phyloP scores from a whole-genome alignment of 2,113 vertebrate genomes.

The Pachyramphus minor region DNA sequence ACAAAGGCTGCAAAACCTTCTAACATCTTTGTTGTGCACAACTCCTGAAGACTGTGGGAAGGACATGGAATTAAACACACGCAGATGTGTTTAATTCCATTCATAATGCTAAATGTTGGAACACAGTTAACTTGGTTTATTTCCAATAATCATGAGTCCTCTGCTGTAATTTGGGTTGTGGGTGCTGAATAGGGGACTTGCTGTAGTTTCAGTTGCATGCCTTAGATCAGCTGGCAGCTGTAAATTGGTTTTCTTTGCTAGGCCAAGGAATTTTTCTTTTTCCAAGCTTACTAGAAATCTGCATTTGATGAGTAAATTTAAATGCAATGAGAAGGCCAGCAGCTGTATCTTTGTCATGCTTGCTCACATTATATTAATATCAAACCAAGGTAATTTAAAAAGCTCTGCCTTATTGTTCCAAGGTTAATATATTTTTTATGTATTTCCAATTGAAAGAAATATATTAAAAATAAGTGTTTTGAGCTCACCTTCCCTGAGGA shows the following conservation, averaged over 20 bases:
- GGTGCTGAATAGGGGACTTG: neutral
- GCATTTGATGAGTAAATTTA: constrained; percentile 26
- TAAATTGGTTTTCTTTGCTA: constrained; percentile 41
- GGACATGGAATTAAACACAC: neutral
- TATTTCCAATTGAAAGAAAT: constrained; percentile 38
- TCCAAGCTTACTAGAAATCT: constrained; percentile 27
- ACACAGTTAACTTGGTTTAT: neutral
- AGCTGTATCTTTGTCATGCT: constrained; percentile 39
- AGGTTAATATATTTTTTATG: constrained; percentile 37
- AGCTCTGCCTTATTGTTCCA: constrained; percentile 32
- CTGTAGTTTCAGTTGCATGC: neutral
- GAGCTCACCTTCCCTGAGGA: constrained; percentile 32
- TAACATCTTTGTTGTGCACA: neutral
- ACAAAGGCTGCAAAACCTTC: neutral
- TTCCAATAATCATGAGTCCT: neutral
- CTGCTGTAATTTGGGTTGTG: neutral
- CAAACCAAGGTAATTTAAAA: neutral
- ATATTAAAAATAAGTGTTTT: neutral
- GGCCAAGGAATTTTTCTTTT: constrained; percentile 46
- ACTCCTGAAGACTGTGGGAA: neutral
- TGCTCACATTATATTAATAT: constrained; percentile 38
- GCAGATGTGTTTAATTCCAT: neutral
- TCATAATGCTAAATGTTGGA: neutral
- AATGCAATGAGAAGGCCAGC: constrained; percentile 33
- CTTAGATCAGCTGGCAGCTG: constrained; percentile 23